Base-by-base conservation (phyloP, 2,888 invertebrate species). In the Tuberolachnus salignus region DNA sequence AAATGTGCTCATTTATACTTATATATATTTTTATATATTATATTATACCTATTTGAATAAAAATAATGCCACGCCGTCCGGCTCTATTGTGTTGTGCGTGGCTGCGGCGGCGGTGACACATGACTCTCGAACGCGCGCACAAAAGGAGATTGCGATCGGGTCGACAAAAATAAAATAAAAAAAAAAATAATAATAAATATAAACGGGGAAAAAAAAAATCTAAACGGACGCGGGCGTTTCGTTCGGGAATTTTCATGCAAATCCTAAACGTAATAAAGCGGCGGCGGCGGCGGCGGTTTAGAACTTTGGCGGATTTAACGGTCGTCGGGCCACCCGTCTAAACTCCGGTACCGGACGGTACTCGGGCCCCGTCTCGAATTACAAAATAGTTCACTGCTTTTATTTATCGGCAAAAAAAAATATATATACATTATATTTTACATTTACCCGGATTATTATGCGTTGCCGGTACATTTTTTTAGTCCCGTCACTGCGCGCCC, bases 71-170 rank as follows among this genome's bases (percentile, higher is more conserved):
- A 14, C 16, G 63, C 49, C 34, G 61, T n/a, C 34, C 64, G 61
- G 72, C 44, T n/a, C 74, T n/a, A 74, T 74, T 74, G 73, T 72
- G 73, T 72, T 61, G 64, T 64, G 71, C 11, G 57, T 51, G 1
- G 51, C 34, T 42, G 42, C 42, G 53, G 26, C 49, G 59, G 63
- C 73, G 63, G 74, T 55, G 74, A 64, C 74, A 74, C 53, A 74
- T 53, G 74, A 64, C 64, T 64, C 74, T 42, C 16, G 55, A 19
- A 19, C 63, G 63, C 21, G 71, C 49, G 63, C 21, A 73, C 73
- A 74, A 74, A 74, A 64, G 74, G 53, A 74, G 74, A 74, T 74
- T 74, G 64, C 64, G 64, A 74, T 74, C 74, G 44, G 44, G 19
- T n/a, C n/a, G 21, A 26, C 23, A 61, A 49, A 61, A 49, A 16